Conservation (phyloP, 2,797 vertebrate species). For the Lycodopsis pacificus region DNA sequence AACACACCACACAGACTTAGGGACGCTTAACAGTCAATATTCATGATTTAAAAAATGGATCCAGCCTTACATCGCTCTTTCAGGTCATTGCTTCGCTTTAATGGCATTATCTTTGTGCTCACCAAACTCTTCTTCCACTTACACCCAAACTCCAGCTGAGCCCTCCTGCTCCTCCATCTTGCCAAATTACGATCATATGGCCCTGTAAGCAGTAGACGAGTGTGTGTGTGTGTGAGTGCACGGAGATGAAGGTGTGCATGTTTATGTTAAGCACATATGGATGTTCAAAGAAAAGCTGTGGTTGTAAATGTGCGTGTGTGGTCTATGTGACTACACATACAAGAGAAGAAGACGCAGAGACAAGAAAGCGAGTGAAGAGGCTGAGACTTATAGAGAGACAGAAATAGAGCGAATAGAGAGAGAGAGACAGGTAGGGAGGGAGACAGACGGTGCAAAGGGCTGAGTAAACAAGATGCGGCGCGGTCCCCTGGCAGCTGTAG, state of each 20-base stretch:
- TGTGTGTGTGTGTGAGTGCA: conserved; percentile 36
- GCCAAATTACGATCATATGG: conserved; percentile 66
- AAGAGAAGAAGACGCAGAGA: conserved; percentile 1
- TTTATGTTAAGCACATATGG: conserved; percentile 55
- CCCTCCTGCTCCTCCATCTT: conserved; percentile 37
- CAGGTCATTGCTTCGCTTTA: neutral
- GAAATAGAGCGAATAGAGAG: neutral
- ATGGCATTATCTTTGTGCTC: neutral
- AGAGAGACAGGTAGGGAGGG: conserved; percentile 25
- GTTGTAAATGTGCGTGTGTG: conserved; percentile 40
- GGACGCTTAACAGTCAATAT: neutral
- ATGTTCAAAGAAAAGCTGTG: conserved; percentile 57
- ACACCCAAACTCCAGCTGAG: conserved; percentile 44
- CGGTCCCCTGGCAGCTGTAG: conserved; percentile 5
- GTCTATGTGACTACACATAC: conserved; percentile 39
- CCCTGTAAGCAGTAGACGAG: conserved; percentile 24
- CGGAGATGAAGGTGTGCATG: conserved; percentile 23
- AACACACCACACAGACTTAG: neutral
- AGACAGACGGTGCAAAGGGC: conserved; percentile 20
- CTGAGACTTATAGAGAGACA: conserved; percentile 11
- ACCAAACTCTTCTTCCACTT: conserved; percentile 29
- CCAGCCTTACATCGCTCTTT: neutral
- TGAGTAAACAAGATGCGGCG: conserved; percentile 36
- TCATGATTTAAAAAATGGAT: neutral
- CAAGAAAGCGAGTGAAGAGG: neutral